Evolutionary conservation across 2,888 invertebrate genomes (phyloP).

Genomic region (Yponomeuta sedellus): DNA sequence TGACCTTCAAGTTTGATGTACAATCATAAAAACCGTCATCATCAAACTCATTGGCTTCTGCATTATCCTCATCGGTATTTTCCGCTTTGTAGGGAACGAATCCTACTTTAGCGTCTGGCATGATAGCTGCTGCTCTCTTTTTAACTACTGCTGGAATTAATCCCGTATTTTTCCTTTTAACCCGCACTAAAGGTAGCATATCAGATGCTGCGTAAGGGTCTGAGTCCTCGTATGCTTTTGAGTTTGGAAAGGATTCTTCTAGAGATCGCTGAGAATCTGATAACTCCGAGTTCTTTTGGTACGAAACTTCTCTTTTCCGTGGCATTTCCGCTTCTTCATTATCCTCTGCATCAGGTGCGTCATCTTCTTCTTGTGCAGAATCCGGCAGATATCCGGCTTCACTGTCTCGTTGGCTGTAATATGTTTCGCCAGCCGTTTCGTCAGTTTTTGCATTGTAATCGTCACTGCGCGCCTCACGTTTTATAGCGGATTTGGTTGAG

Average conservation of each 20-base stretch:
- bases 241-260: slow-evolving; percentile 62
- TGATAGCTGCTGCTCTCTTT: slow-evolving; percentile 46
- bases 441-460: slow-evolving; percentile 12
- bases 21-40: slow-evolving; percentile 68
- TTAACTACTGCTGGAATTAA: slow-evolving; percentile 22
- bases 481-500: slow-evolving; percentile 44
- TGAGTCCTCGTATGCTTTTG: slow-evolving; percentile 40
- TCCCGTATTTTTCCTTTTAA: slow-evolving; percentile 53
- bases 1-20: slow-evolving; percentile 43
- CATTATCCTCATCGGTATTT: slow-evolving; percentile 60
- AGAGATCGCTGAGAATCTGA: slow-evolving; percentile 51
- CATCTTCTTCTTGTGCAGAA: slow-evolving; percentile 36
- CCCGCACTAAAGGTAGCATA: slow-evolving; percentile 53
- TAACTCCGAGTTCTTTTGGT: slow-evolving; percentile 35
- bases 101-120: slow-evolving; percentile 52
- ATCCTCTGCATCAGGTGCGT: slow-evolving; percentile 23
- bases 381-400: not conserved
- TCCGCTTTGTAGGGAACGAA: slow-evolving; percentile 53
- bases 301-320: slow-evolving; percentile 41
- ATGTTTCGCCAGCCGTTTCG: not conserved
- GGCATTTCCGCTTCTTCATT: not conserved
- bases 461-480: slow-evolving; percentile 46
- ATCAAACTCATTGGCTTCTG: slow-evolving; percentile 69
- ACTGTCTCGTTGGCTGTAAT: not conserved
- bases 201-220: slow-evolving; percentile 35